Evolutionary conservation across 2,888 invertebrate species (phyloP), one percentile per base, ranked within the genome.

Genomic region (Creontiades dilutus): DNA sequence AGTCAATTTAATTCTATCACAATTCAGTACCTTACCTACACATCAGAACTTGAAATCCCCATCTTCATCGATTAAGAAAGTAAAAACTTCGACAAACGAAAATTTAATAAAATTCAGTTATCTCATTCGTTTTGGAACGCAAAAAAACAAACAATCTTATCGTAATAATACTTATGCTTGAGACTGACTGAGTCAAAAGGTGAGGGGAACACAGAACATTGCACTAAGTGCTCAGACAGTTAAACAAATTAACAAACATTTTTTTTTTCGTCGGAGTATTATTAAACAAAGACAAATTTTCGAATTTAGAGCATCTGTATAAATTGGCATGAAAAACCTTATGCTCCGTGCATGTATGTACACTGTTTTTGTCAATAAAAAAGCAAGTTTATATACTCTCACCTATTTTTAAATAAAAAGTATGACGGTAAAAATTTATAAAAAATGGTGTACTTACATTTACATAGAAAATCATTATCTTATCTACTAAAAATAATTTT

Each of bases 191-290:
- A 68, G 68, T 23, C 68, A 68, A 68, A 68, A 68, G 68, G 81
- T 16, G 11, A 75, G n/a, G 27, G 14, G 48, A 86, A 37, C 75
- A 48, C 27, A 86, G 0, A 86, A 75, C 16, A 86, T 75, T 86
- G 86, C 86, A 86, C 86, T 86, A 86, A 9, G 86, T 86, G 86
- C 86, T 86, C 86, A 86, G 86, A 61, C 86, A n/a, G 75, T 23
- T 52, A 82, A 52, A 82, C 14, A 82, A 48, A 1, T 52, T 52
- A 19, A n/a, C 16, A 78, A 78, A 78, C 37, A 2, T 7, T 37
- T 37, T 37, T 37, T 7, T 37, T 37, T 37, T 37, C 7, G 37
- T 37, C 37, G 37, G 37, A 37, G 37, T 78, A 78, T 23, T 68
- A 68, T 23, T 57, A 68, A 52, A 68, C 68, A 68, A 68, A 68